Percentiles rank a stretch among this genome's conserved stretches.
Conservation (phyloP, 2,113 vertebrate species). For the Eubucco bourcierii region DNA sequence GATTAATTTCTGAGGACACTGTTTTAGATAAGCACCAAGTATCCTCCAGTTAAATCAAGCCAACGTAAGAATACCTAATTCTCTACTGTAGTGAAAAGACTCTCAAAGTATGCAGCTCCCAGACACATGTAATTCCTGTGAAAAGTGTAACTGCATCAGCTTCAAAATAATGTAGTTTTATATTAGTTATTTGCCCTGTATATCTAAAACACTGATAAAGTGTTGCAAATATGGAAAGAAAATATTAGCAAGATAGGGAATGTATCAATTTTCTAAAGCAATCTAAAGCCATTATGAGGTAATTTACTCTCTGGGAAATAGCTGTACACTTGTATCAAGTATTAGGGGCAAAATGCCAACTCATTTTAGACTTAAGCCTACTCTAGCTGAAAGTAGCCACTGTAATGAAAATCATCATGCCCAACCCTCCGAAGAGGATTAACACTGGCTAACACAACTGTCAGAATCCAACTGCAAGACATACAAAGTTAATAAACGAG, state of each 20-base stretch:
- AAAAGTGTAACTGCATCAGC: not conserved
- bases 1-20: not conserved
- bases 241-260: not conserved
- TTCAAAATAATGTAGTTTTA: not conserved
- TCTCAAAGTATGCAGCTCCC: not conserved
- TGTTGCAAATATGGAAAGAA: not conserved
- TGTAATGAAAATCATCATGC: not conserved
- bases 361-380: not conserved
- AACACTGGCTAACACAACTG: not conserved
- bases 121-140: not conserved
- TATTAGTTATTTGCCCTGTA: not conserved
- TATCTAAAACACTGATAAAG: not conserved
- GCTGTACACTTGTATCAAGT: not conserved
- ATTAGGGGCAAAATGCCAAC: not conserved
- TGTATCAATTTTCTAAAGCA: not conserved
- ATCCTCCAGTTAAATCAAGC: not conserved
- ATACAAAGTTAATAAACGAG: not conserved
- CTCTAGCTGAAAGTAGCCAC: not conserved
- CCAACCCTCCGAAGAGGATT: not conserved
- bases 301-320: not conserved
- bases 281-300: not conserved
- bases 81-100: not conserved
- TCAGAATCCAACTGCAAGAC: not conserved
- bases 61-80: not conserved
- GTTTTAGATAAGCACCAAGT: not conserved